phyloP scores from a whole-genome alignment of 2,888 invertebrate genomes.

The Chalcosyrphus nemorum region DNA sequence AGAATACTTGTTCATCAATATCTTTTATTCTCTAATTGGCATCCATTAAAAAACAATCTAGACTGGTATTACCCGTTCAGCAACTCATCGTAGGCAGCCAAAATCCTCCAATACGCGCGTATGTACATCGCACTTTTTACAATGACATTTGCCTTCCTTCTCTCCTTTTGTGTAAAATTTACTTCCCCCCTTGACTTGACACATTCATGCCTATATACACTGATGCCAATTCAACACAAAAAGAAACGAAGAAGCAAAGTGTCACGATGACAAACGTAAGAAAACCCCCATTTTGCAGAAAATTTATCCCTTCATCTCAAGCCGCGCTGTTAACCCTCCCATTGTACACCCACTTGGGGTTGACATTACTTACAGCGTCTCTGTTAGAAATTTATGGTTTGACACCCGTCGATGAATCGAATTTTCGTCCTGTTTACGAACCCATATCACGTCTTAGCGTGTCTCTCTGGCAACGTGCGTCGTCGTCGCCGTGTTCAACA shows the following conservation, averaged over 20 bases:
- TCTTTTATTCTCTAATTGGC: neutral
- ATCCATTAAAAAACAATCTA: neutral
- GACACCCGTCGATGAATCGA: constrained; percentile 64
- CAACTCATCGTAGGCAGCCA: neutral
- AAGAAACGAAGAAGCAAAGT: constrained; percentile 36
- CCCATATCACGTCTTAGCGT: constrained; percentile 52
- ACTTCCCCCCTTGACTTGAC: neutral
- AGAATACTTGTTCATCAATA: too few species aligned
- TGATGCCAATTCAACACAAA: constrained; percentile 9
- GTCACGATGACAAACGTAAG: constrained; percentile 47
- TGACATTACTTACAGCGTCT: constrained; percentile 56
- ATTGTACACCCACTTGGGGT: neutral
- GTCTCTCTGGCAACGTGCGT: too few species aligned
- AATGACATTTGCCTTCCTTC: neutral
- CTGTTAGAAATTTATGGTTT: constrained; percentile 69
- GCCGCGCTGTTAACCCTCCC: constrained; percentile 1
- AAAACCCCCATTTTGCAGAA: constrained; percentile 18
- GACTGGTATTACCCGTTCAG: neutral
- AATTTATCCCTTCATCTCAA: constrained; percentile 43
- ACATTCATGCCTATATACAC: neutral
- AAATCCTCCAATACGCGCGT: neutral
- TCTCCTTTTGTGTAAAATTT: constrained; percentile 1
- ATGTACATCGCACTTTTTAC: neutral
- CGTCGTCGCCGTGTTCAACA: constrained; percentile 34
- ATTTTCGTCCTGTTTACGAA: constrained; percentile 63